Conservation (phyloP, 1,140 invertebrate genomes). For the Littorina saxatilis region DNA sequence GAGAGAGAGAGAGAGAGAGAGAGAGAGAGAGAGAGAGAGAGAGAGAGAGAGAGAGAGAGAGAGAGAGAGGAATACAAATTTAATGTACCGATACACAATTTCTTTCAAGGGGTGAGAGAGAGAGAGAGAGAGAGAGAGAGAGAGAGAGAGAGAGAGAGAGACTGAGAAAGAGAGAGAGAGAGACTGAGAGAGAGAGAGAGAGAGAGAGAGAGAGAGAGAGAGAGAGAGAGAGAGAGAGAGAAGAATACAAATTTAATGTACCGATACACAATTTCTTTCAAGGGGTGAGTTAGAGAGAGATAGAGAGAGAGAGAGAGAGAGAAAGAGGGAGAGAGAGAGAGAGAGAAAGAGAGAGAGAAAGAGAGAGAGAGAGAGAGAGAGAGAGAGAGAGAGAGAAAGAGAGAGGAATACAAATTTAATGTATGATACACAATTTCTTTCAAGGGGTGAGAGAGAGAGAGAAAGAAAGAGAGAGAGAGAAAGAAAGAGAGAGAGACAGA, state of each 20-base stretch:
- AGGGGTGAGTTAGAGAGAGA: neutral
- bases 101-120: neutral
- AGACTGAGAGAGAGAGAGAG: neutral
- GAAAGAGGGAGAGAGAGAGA: conserved; percentile 22
- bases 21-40: neutral
- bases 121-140: neutral
- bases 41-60: neutral
- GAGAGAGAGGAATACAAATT: neutral
- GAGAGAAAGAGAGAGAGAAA: conserved; percentile 5
- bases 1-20: neutral
- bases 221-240: neutral
- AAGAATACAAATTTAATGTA: neutral
- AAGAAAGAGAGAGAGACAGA: no score
- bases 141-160: no score
- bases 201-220: neutral
- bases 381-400: neutral
- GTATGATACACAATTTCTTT: no score
- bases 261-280: neutral
- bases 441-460: no score
- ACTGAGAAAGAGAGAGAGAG: neutral
- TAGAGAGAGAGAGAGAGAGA: neutral
- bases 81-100: no score
- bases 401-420: neutral
- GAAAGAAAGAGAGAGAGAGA: no score
- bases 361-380: conserved; percentile 17